phyloP scores from a whole-genome alignment of 2,797 vertebrate species.

The Chelidonichthys spinosus region DNA sequence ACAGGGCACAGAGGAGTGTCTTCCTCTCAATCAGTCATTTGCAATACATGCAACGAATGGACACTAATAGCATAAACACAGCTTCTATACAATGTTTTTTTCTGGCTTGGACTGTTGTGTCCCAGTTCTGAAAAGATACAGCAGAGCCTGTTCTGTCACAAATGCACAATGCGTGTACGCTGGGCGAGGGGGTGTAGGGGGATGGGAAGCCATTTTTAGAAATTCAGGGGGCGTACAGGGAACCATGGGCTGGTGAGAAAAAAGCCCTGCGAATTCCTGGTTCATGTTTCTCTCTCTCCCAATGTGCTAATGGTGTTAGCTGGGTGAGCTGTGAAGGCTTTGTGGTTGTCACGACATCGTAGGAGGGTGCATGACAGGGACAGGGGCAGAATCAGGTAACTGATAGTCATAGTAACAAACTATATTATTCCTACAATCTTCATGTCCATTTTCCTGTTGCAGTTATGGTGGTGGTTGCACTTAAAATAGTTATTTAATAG shows the following conservation, averaged over 20 bases:
- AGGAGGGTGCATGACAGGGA: not conserved
- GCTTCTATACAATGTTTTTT: conserved; percentile 31
- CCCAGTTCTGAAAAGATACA: conserved; percentile 52
- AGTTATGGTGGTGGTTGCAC: not conserved
- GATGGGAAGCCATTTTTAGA: conserved; percentile 79
- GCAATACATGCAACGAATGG: conserved; percentile 34
- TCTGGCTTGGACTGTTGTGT: conserved; percentile 51
- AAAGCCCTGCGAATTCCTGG: conserved; percentile 57
- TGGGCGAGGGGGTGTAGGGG: conserved; percentile 38
- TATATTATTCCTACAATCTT: not conserved
- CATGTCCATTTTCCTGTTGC: not conserved
- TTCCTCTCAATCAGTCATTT: conserved; percentile 50
- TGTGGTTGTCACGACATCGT: conserved; percentile 41
- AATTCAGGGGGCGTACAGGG: conserved; percentile 76
- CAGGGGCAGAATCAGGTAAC: conserved; percentile 16
- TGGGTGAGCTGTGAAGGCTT: conserved; percentile 30
- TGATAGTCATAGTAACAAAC: no score
- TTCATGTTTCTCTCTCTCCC: conserved; percentile 49
- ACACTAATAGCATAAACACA: conserved; percentile 41
- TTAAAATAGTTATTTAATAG: not conserved
- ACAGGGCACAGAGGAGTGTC: conserved; percentile 40
- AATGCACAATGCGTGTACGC: conserved; percentile 52
- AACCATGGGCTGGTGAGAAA: conserved; percentile 68
- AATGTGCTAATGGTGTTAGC: conserved; percentile 51
- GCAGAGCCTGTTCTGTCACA: conserved; percentile 61